Percentiles rank a stretch among this genome's conserved stretches.
phyloP scores from a whole-genome alignment of 1,140 invertebrate species.

The Drosophila varians region DNA sequence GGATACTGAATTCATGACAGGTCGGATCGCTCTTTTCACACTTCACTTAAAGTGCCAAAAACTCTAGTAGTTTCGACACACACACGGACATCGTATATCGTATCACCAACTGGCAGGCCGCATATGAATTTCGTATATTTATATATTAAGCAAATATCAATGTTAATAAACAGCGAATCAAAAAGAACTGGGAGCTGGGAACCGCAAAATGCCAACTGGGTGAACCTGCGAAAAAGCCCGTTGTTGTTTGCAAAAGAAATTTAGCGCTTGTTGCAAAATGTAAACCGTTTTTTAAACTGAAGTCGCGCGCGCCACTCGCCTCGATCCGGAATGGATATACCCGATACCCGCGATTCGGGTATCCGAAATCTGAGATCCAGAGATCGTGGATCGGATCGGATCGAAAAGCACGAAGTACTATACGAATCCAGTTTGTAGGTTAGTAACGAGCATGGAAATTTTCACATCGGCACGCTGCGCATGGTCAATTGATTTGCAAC shows the following conservation, averaged over 20 bases:
- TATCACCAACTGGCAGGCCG: conserved; percentile 58
- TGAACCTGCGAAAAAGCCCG: conserved; percentile 57
- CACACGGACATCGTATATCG: conserved; percentile 28
- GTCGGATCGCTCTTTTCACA: conserved; percentile 60
- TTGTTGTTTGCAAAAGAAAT: conserved; percentile 67
- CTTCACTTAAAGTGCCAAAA: conserved; percentile 70
- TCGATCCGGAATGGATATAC: conserved; percentile 22
- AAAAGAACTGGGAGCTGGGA: conserved; percentile 51
- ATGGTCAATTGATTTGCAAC: conserved; percentile 58
- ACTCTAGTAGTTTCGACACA: conserved; percentile 73
- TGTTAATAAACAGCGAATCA: conserved; percentile 68
- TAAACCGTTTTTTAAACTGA: conserved; percentile 71
- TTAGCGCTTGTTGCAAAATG: conserved; percentile 74
- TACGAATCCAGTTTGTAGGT: conserved; percentile 3
- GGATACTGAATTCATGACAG: conserved; percentile 61
- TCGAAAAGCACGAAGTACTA: conserved; percentile 4
- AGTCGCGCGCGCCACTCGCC: conserved; percentile 49
- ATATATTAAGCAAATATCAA: conserved; percentile 72
- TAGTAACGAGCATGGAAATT: conserved; percentile 57
- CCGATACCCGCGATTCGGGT: conserved; percentile 21
- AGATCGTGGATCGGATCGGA: conserved; percentile 20
- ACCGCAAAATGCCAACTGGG: conserved; percentile 31
- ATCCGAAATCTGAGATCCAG: conserved; percentile 10
- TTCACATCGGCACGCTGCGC: conserved; percentile 45
- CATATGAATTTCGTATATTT: conserved; percentile 22